Evolutionary conservation across 2,888 invertebrate species (phyloP).

Genomic region (Pandemis cinnamomeana): DNA sequence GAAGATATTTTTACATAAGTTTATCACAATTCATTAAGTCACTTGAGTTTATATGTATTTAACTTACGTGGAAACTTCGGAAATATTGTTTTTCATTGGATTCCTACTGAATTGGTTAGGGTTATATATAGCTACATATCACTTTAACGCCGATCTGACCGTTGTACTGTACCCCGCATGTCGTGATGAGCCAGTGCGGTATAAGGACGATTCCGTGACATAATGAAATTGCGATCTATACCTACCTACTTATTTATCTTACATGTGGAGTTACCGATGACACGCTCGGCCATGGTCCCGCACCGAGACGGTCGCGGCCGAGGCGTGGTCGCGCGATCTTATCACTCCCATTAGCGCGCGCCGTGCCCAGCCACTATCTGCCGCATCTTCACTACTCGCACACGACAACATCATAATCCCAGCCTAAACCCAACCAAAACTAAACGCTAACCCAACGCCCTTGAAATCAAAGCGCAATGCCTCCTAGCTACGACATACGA

Average conservation of each 20-base stretch:
- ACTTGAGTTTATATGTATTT: too few relatives aligned
- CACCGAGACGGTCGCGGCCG: constrained; percentile 47
- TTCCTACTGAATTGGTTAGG: too few relatives aligned
- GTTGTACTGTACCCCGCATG: too few relatives aligned
- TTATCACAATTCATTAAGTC: too few relatives aligned
- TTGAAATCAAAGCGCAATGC: constrained; percentile 49
- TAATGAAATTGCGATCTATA: too few relatives aligned
- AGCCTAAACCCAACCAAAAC: constrained; percentile 43
- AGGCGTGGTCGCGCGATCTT: constrained; percentile 80
- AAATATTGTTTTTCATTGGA: too few relatives aligned
- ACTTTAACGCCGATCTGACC: too few relatives aligned
- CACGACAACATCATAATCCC: constrained; percentile 57
- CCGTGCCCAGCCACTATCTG: constrained; percentile 77
- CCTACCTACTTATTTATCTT: neutral
- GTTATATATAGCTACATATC: too few relatives aligned
- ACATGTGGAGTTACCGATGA: constrained; percentile 30
- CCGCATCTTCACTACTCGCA: constrained; percentile 63
- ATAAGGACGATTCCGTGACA: too few relatives aligned
- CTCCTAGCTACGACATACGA: constrained; percentile 43
- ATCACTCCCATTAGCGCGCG: constrained; percentile 79
- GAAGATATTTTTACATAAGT: too few relatives aligned
- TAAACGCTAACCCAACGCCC: constrained; percentile 42
- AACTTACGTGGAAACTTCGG: too few relatives aligned
- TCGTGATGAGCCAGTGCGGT: too few relatives aligned
- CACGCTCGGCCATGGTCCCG: constrained; percentile 23